Base-by-base conservation (phyloP, 2,888 invertebrate genomes). In the Cataglyphis altisquamis region DNA sequence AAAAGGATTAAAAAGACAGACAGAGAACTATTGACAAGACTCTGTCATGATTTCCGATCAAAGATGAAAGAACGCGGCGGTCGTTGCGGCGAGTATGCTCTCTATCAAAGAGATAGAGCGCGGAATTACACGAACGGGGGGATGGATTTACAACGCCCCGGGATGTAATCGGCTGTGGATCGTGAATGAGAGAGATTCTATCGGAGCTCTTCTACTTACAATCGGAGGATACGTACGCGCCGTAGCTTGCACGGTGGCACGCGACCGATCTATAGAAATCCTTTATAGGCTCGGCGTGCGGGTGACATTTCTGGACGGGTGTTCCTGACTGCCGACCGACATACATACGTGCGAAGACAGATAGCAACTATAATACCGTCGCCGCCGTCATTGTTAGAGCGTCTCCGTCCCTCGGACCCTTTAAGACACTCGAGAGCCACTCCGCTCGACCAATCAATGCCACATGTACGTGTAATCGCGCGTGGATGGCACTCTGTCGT, bases 271-370 rank as follows among this genome's bases (percentile, higher is more conserved):
- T 92, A 92, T 93, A 92, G 92, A 93, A 92, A 91, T 92, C 91
- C 91, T 90, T 90, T 89, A 89, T 91, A 90, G 90, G 86, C 81
- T 84, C 55, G 87, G 92, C 88, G 91, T 94, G 94, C 91, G 92
- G 88, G 90, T 94, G 94, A 94, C 94, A 94, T 92, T 90, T 91
- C 92, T 92, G 92, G 91, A 93, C 92, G 94, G 94, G 94, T 94
- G 94, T 94, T 94, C 91, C 93, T 94, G 94, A 94, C 94, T 94
- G 94, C 92, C 86, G 88, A 88, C 88, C 92, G 91, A 92, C 91
- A 89, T 92, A 90, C 90, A 90, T 88, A 86, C 88, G 90, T 87
- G 90, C 86, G 89, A 92, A 92, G 91, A 93, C 90, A 91, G 92
- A 93, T 93, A 92, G 91, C 91, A 91, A 90, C 91, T 90, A 91